Evolutionary conservation across 2,888 invertebrate genomes (phyloP), one percentile per base, ranked within the genome.

Genomic region (Protophormia terraenovae): DNA sequence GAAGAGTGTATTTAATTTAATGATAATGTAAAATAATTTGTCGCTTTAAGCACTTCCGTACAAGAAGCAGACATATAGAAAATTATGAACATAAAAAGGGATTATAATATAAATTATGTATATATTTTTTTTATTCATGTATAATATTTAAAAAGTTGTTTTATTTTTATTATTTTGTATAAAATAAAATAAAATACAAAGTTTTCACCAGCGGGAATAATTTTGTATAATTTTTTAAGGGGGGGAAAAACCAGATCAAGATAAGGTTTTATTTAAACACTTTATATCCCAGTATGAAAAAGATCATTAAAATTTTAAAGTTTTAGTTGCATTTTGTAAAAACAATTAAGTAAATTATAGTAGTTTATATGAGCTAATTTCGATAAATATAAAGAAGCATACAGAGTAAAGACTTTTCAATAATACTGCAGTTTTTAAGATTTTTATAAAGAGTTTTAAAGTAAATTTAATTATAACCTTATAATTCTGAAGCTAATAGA

Each of bases 21-120:
- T 85, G 83, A 85, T 85, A 83, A 85, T 85, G 85, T 85, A 85
- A 83, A 83, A 85, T 85, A 85, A 85, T 85, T 85, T 85, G 85
- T 85, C 85, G 85, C 85, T 83, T 85, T 75, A 85, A 85, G 85
- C 85, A 85, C 76, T 85, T 85, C 85, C 85, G 85, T 83, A 83
- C 73, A 75, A 83, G 78, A 47, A 79, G 75, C 75, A 79, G 73
- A 69, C 67, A 45, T 55, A 60, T 14, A 24, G 55, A 82, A 84
- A 81, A 77, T 77, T 77, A 81, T 73, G 62, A 76, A 84, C 76
- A 77, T 72, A 76, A 84, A 77, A 85, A 85, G 82, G 85, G 85
- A 85, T 85, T 85, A 85, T 85, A 83, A 83, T 71, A 83, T 85
- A 79, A 85, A 85, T 85, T 85, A 83, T 66, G 22, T 50, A 45